Base-by-base conservation (phyloP, 2,888 invertebrate species). In the Gastracanthus pulcherrimus region DNA sequence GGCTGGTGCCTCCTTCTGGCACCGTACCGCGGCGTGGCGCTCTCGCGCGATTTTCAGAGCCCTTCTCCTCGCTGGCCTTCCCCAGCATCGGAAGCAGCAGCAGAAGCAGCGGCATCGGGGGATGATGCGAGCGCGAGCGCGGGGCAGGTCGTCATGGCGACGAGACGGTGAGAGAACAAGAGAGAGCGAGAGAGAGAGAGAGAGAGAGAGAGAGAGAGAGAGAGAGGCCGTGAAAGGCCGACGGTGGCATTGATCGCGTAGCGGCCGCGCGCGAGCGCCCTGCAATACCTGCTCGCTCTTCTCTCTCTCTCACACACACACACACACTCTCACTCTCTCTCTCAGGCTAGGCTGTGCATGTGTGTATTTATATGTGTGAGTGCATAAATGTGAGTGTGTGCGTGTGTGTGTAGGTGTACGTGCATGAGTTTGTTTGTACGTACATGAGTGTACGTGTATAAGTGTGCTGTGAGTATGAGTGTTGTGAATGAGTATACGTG, bases 221-320 rank as follows among this genome's bases (percentile, higher is more conserved):
- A 86, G 87, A 83, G 85, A 83, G 72, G 60, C 51, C 77, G 76
- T 26, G 67, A 77, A 60, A 76, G 82, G 83, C 85, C 89, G 88
- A 87, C 89, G 86, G 87, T 88, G 89, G 90, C 90, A 90, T 90
- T 90, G 90, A 90, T 90, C 90, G 90, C 88, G 85, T 36, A 51
- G 88, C 87, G 86, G 86, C 86, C 87, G 85, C 88, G 88, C 87
- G 88, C 89, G 84, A 81, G 80, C 80, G 84, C 86, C 85, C 86
- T 85, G 86, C 87, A 85, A 87, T 66, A 36, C 41, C 48, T 38
- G 26, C 64, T 38, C 34, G 34, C 64, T 36, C 19, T 23, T 36
- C 26, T 48, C 66, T n/a, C 55, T 41, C 69, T 16, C 26, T 19
- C 45, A 19, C 58, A 38, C 34, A 2, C 41, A 23, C 29, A 26